Evolutionary conservation across 2,888 invertebrate genomes (phyloP).

Genomic region (Ethmia dodecea): DNA sequence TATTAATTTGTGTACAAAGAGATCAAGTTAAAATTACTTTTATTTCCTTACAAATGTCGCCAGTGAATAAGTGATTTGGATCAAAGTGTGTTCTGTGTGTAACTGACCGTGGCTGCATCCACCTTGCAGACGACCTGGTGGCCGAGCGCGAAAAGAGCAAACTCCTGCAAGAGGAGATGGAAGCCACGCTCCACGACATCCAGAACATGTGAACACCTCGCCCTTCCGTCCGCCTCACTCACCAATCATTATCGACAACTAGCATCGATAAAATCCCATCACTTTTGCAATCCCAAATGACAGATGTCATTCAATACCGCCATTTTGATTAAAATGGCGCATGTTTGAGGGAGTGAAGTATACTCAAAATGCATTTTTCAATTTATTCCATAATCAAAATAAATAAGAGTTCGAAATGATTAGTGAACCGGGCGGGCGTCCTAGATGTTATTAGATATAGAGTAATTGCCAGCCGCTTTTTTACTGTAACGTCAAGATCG

Average conservation of each 20-base stretch:
- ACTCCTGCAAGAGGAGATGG: slow-evolving; percentile 98
- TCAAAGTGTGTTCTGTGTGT: slow-evolving; percentile 47
- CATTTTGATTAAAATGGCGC: slow-evolving; percentile 20
- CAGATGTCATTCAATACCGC: slow-evolving; percentile 20
- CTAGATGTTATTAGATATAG: slow-evolving; percentile 64
- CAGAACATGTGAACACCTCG: slow-evolving; percentile 93
- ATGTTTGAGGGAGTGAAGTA: slow-evolving; percentile 16
- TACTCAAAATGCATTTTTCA: slow-evolving; percentile 16
- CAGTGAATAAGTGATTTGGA: slow-evolving; percentile 26
- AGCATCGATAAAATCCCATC: slow-evolving; percentile 17
- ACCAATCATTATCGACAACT: slow-evolving; percentile 29
- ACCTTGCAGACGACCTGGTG: slow-evolving; percentile 94
- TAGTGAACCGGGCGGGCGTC: slow-evolving; percentile 49
- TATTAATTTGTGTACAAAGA: not conserved
- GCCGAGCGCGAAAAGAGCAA: slow-evolving; percentile 97
- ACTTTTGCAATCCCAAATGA: slow-evolving; percentile 23
- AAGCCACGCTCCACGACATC: slow-evolving; percentile 98
- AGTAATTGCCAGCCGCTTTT: slow-evolving; percentile 74
- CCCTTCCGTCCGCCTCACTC: slow-evolving; percentile 31
- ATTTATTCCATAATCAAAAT: slow-evolving; percentile 18
- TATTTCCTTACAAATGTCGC: slow-evolving; percentile 1
- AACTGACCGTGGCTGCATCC: slow-evolving; percentile 67
- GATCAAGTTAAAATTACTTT: not conserved
- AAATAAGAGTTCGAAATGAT: slow-evolving; percentile 15
- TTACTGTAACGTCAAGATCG: slow-evolving; percentile 58